Evolutionary conservation across 1,140 invertebrate species (phyloP).

Genomic region (Globodera ellingtonae): DNA sequence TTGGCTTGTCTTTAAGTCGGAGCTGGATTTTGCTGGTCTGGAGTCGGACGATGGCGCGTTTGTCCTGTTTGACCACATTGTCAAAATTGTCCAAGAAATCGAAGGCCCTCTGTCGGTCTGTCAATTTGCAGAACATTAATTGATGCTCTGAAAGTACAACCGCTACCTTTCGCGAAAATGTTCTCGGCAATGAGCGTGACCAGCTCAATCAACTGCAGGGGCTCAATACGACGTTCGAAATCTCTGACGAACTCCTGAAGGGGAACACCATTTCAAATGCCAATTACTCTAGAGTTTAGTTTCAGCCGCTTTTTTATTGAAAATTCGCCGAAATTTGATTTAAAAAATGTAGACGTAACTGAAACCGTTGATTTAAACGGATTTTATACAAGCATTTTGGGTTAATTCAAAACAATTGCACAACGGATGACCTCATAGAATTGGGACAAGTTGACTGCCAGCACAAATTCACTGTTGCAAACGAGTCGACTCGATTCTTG

Average conservation of each 20-base stretch:
- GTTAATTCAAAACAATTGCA: too few relatives aligned
- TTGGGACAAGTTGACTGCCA: constrained; percentile 49
- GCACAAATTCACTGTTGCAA: constrained; percentile 41
- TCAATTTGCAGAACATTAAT: constrained; percentile 1
- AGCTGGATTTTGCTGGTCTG: constrained; percentile 56
- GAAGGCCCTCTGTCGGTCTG: constrained; percentile 51
- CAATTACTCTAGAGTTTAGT: not conserved
- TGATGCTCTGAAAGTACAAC: not conserved
- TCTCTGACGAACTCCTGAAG: constrained; percentile 52
- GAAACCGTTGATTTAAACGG: not conserved
- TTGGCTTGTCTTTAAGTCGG: constrained; percentile 38
- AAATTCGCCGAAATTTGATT: not conserved
- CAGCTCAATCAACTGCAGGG: constrained; percentile 56
- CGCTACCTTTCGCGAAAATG: constrained; percentile 46
- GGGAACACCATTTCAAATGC: not conserved
- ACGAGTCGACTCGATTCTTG: constrained; percentile 38
- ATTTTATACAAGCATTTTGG: not conserved
- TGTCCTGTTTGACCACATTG: constrained; percentile 56
- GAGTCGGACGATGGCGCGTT: constrained; percentile 50
- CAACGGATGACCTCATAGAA: constrained; percentile 48
- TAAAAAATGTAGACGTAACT: not conserved
- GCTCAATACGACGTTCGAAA: constrained; percentile 60
- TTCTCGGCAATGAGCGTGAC: constrained; percentile 53
- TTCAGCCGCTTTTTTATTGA: too few relatives aligned
- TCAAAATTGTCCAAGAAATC: constrained; percentile 56